These are phyloP conservation scores for Pagrus major DNA, from an alignment of 2,113 vertebrate species.

Conservation along the genomic window DNA sequence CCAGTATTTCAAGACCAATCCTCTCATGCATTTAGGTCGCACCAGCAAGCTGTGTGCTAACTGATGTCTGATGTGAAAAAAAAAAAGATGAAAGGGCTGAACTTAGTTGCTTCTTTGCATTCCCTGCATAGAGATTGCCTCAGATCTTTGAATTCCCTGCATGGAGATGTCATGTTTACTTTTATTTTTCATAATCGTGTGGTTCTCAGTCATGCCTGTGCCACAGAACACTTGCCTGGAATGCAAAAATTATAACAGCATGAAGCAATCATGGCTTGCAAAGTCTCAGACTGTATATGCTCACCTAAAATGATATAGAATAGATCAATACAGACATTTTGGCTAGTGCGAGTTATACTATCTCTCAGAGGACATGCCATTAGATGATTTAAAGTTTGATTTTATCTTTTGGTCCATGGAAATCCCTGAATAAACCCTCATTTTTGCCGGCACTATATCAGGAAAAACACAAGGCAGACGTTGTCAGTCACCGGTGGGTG, in stretches of 20 bases:
- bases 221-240: neutral
- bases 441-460: no score
- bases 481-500: no score
- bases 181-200: neutral
- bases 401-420: no score
- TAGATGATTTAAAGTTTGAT: neutral
- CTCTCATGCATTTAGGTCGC: neutral
- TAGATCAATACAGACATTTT: neutral
- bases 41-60: neutral
- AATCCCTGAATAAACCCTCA: no score
- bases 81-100: constrained; percentile 19
- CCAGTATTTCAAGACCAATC: neutral
- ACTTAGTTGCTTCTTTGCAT: constrained; percentile 1
- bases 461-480: no score
- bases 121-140: constrained; percentile 5
- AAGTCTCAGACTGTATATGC: neutral
- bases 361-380: neutral
- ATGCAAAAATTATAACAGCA: neutral
- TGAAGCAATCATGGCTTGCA: neutral
- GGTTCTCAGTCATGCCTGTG: neutral
- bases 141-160: neutral
- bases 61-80: constrained; percentile 17
- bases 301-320: neutral
- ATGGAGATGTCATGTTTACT: neutral
- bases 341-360: neutral